These are phyloP conservation scores for Oikopleura dioica DNA, from an alignment of 23 tunicate genomes.

Conservation along the genomic window DNA sequence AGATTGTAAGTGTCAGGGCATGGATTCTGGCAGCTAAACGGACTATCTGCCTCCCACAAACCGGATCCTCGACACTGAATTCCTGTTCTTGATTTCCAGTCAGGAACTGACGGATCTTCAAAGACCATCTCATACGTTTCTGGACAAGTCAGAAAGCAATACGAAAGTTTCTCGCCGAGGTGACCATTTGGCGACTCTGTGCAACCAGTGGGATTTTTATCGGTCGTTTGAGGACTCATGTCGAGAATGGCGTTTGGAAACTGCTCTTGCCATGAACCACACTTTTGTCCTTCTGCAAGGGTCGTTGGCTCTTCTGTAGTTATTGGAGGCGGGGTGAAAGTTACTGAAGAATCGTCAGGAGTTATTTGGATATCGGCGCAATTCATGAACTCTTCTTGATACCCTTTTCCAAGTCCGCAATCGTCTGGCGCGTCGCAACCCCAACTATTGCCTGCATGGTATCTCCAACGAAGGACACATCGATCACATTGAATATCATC, in stretches of 20 bases:
- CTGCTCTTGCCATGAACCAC: conserved; percentile 6
- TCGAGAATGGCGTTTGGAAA: not conserved
- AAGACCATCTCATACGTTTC: not conserved
- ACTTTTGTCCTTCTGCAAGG: not conserved
- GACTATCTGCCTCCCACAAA: not conserved
- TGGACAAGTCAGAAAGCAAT: not conserved
- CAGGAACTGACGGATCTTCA: too few relatives aligned
- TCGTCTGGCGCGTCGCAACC: not conserved
- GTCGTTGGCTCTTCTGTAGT: not conserved
- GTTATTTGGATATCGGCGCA: conserved; percentile 12
- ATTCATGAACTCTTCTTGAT: conserved; percentile 5
- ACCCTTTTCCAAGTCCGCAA: conserved; percentile 7
- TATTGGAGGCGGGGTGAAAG: too few relatives aligned
- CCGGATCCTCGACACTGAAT: not conserved
- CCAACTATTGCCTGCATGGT: conserved; percentile 8
- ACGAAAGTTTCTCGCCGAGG: not conserved
- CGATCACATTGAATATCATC: not conserved
- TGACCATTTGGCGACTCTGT: not conserved
- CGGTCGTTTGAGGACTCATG: not conserved
- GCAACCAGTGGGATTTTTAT: conserved; percentile 11
- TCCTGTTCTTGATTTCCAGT: not conserved
- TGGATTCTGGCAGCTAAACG: not conserved
- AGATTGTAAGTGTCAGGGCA: not conserved
- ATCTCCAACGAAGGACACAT: not conserved
- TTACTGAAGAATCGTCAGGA: too few relatives aligned